phyloP scores from a whole-genome alignment of 2,888 invertebrate genomes.

The Lymantria monacha region DNA sequence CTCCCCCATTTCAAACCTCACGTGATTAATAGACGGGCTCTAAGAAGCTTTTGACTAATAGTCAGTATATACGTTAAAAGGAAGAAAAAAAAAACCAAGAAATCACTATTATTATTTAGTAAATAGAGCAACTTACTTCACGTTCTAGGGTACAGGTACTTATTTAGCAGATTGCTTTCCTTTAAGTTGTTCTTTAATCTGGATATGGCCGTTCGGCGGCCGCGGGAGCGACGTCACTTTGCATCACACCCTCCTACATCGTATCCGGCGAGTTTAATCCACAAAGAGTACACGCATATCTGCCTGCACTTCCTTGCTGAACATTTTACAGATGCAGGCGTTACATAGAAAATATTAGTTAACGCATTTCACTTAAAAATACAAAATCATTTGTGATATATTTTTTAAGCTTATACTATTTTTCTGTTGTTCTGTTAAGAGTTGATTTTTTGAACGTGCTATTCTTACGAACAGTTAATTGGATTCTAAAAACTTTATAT shows the following conservation, averaged over 20 bases:
- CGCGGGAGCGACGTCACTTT: conserved; percentile 28
- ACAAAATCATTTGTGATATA: too few species aligned
- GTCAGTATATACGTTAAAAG: too few species aligned
- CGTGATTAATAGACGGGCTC: too few species aligned
- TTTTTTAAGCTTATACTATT: too few species aligned
- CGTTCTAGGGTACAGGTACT: conserved; percentile 53
- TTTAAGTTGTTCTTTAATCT: conserved; percentile 81
- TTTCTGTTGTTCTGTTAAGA: too few species aligned
- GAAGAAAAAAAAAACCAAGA: too few species aligned
- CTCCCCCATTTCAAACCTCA: too few species aligned
- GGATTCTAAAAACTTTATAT: too few species aligned
- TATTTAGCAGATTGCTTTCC: conserved; percentile 83
- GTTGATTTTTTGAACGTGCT: too few species aligned
- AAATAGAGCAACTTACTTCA: conserved; percentile 53
- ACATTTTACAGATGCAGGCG: conserved; percentile 15
- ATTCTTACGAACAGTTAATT: too few species aligned
- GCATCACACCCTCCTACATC: conserved; percentile 34
- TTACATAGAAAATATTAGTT: neutral
- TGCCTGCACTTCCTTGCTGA: conserved; percentile 32
- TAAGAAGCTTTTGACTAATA: too few species aligned
- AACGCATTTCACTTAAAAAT: neutral
- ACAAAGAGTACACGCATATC: conserved; percentile 20
- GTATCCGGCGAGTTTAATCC: conserved; percentile 21
- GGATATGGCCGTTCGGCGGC: conserved; percentile 54
- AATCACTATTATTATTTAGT: conserved; percentile 28